Evolutionary conservation across 2,888 invertebrate genomes (phyloP).

Genomic region (Nymphalis urticae): DNA sequence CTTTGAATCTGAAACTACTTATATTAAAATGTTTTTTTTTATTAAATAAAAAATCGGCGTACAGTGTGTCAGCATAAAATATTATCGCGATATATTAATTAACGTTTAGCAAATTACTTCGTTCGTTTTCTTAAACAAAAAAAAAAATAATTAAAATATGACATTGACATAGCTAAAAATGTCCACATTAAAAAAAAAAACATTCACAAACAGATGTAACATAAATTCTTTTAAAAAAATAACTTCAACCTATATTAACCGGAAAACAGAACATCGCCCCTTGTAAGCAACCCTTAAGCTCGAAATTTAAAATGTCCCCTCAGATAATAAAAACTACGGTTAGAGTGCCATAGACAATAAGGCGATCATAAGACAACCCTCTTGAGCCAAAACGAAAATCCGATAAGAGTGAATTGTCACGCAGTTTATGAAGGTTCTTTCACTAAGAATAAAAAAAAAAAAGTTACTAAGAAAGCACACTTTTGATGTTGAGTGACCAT

Average conservation of each 20-base stretch:
- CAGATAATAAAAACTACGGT: slow-evolving; percentile 79
- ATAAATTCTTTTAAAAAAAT: slow-evolving; percentile 2
- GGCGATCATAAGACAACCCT: slow-evolving; percentile 55
- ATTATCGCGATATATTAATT: too few relatives aligned
- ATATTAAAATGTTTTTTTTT: too few relatives aligned
- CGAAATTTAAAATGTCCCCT: slow-evolving; percentile 71
- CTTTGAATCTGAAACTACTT: too few relatives aligned
- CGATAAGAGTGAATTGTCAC: slow-evolving; percentile 12
- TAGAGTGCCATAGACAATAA: slow-evolving; percentile 74
- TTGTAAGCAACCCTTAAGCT: slow-evolving; percentile 65
- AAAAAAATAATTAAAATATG: too few relatives aligned
- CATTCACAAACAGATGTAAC: too few relatives aligned
- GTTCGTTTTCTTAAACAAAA: too few relatives aligned
- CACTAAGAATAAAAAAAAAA: not conserved
- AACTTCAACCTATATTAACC: slow-evolving; percentile 22
- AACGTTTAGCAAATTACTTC: too few relatives aligned
- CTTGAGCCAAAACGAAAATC: slow-evolving; percentile 21
- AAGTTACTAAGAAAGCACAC: not conserved
- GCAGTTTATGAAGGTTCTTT: not conserved
- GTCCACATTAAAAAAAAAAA: too few relatives aligned
- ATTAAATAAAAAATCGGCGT: too few relatives aligned
- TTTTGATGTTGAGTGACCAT: not conserved
- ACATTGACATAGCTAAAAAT: too few relatives aligned
- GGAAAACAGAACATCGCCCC: slow-evolving; percentile 43
- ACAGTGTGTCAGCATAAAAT: too few relatives aligned